Percentiles rank a stretch among this genome's conserved stretches.
phyloP scores from a whole-genome alignment of 2,888 invertebrate species.

The Anaspis maculata region DNA sequence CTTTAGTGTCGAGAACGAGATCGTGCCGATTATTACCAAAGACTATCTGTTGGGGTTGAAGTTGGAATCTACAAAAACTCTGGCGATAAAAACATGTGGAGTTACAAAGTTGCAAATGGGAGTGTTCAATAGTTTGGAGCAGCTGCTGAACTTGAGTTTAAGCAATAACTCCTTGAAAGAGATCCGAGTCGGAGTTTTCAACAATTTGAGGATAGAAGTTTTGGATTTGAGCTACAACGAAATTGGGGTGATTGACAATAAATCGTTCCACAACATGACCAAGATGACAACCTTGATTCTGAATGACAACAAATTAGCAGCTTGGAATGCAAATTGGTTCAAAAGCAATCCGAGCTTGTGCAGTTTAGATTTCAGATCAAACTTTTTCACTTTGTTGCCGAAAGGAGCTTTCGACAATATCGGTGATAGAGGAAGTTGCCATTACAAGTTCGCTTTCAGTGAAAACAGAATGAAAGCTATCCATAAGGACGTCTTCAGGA shows the following conservation, averaged over 20 bases:
- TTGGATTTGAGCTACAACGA: constrained; percentile 4
- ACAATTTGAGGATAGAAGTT: constrained; percentile 1
- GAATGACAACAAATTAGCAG: constrained; percentile 1
- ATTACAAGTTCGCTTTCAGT: background rate
- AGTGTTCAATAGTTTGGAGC: background rate
- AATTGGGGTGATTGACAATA: constrained; percentile 3
- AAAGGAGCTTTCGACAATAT: background rate
- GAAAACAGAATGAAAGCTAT: background rate
- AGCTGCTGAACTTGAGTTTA: background rate
- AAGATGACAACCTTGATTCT: background rate
- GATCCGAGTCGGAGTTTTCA: constrained; percentile 3
- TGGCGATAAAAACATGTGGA: background rate
- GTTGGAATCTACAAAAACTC: too few relatives aligned
- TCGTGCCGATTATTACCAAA: too few relatives aligned
- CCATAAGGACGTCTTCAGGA: background rate
- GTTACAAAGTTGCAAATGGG: background rate
- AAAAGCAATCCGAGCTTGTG: constrained; percentile 2
- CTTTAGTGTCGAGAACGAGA: too few relatives aligned
- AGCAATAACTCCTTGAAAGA: background rate
- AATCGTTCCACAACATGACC: constrained; percentile 6
- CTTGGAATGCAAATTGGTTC: constrained; percentile 4
- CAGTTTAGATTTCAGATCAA: background rate
- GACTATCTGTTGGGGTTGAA: too few relatives aligned
- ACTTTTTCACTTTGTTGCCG: background rate
- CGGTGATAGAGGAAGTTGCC: background rate